Conservation (phyloP, 2,113 vertebrate species). For the Todiramphus chloris region DNA sequence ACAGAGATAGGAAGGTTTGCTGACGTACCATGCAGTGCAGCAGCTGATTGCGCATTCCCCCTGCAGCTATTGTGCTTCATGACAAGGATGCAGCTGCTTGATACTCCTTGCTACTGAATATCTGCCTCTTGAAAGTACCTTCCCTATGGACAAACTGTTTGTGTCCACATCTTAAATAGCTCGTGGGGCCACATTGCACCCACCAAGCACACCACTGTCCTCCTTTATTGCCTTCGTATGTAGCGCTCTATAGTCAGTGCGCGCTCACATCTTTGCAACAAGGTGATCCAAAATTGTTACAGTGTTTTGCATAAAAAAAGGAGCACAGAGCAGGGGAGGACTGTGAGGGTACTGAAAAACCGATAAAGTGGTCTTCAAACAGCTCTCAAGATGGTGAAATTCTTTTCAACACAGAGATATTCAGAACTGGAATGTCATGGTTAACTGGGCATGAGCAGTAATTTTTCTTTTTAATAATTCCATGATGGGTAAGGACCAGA, state of each 20-base stretch:
- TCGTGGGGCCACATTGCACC: background rate
- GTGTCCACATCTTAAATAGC: background rate
- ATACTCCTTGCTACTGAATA: background rate
- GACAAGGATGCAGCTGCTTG: background rate
- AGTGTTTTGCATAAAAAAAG: background rate
- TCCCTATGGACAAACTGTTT: background rate
- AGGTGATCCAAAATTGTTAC: background rate
- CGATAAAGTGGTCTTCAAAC: background rate
- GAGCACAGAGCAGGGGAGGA: background rate
- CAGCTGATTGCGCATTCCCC: rapidly evolving
- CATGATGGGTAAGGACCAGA: background rate
- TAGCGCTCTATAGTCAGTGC: rapidly evolving
- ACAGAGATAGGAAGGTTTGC: background rate
- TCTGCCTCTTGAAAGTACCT: background rate
- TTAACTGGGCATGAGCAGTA: background rate
- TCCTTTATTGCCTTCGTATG: background rate
- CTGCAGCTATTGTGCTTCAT: background rate
- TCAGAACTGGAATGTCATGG: background rate
- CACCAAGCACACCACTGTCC: background rate
- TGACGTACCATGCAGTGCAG: rapidly evolving
- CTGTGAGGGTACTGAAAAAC: background rate
- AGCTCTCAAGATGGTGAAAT: background rate
- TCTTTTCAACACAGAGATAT: background rate
- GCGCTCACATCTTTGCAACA: background rate
- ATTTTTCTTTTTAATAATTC: background rate